Evolutionary conservation across 2,888 invertebrate species (phyloP).

Genomic region (Chalcosyrphus nemorum): DNA sequence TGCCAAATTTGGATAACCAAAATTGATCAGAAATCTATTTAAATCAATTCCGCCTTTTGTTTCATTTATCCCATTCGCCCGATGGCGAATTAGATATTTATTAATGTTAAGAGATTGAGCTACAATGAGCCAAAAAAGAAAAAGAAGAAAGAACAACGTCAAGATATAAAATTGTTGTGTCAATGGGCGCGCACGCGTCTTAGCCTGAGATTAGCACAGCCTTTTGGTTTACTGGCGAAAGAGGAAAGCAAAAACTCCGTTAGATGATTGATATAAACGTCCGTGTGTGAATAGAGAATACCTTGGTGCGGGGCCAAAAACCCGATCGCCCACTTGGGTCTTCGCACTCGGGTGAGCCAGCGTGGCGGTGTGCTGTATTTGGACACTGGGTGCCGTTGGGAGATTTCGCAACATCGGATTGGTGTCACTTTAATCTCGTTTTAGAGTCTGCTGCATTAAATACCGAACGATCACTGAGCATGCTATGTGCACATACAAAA

Average conservation of each 20-base stretch:
- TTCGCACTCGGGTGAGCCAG: conserved; percentile 14
- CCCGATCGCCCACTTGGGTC: conserved; percentile 57
- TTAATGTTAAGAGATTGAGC: conserved; percentile 27
- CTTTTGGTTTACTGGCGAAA: not conserved
- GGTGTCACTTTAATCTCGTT: conserved; percentile 69
- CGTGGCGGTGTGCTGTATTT: conserved; percentile 26
- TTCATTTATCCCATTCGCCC: not conserved
- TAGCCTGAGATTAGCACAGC: conserved; percentile 14
- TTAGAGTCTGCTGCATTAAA: conserved; percentile 40
- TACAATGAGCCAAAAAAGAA: not conserved
- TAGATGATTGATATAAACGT: conserved; percentile 34
- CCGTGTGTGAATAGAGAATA: not conserved
- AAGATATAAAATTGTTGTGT: not conserved
- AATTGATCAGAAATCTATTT: conserved; percentile 7
- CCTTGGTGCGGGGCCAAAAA: not conserved
- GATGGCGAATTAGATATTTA: conserved; percentile 26
- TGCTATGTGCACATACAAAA: conserved; percentile 12
- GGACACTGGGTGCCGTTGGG: conserved; percentile 26
- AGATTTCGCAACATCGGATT: conserved; percentile 60
- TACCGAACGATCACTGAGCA: conserved; percentile 50
- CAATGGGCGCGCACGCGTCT: conserved; percentile 20
- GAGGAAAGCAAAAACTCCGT: conserved; percentile 36
- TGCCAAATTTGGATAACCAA: not conserved
- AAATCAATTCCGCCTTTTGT: conserved; percentile 5
- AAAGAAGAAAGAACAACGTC: too few species aligned